Evolutionary conservation across 1,140 invertebrate genomes (phyloP).

Genomic region (Leptopilina boulardi): DNA sequence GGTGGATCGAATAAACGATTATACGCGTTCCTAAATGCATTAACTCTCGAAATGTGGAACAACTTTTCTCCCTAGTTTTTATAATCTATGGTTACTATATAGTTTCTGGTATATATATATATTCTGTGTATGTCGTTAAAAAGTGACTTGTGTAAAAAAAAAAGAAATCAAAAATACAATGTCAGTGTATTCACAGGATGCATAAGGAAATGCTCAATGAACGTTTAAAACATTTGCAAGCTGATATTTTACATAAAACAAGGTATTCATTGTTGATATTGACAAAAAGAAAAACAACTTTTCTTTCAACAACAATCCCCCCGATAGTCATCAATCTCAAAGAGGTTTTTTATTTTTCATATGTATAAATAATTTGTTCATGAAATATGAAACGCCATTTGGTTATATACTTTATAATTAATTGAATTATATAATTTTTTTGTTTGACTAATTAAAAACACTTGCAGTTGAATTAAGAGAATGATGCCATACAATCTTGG

Average conservation of each 20-base stretch:
- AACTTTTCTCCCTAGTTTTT: too few relatives aligned
- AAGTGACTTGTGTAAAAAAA: neutral
- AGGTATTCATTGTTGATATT: slow-evolving; percentile 27
- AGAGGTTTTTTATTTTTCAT: too few relatives aligned
- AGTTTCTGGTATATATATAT: neutral
- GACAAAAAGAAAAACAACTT: neutral
- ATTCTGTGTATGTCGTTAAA: neutral
- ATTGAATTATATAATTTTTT: slow-evolving; percentile 18
- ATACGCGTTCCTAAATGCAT: too few relatives aligned
- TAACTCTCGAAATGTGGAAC: too few relatives aligned
- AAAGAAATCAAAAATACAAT: slow-evolving; percentile 11
- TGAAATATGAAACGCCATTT: neutral
- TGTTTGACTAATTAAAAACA: neutral
- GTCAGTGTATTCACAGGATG: neutral
- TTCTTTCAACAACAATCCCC: neutral
- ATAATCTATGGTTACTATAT: too few relatives aligned
- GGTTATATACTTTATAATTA: neutral
- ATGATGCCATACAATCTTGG: neutral
- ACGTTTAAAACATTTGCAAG: neutral
- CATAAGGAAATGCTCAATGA: slow-evolving; percentile 9
- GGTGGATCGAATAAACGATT: too few relatives aligned
- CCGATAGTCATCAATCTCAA: neutral
- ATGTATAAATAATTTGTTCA: too few relatives aligned
- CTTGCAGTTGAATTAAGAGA: slow-evolving; percentile 6
- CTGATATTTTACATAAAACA: neutral